Evolutionary conservation across 2,113 vertebrate species (phyloP).

Genomic region (Corapipo altera): DNA sequence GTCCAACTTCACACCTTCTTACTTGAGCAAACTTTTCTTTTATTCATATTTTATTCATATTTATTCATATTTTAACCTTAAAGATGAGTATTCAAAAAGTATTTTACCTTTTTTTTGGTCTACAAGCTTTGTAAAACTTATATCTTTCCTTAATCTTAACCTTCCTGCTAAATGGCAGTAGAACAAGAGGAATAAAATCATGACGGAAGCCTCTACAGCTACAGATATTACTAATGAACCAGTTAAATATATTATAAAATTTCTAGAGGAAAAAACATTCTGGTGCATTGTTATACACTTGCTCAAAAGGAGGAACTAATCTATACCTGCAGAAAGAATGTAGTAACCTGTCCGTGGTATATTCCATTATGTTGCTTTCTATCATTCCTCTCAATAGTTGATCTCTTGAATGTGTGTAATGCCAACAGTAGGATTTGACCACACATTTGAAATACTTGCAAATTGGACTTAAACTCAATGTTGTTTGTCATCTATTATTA

Average conservation of each 20-base stretch:
- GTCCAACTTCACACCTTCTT: not conserved
- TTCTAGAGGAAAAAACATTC: not conserved
- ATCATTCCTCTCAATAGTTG: not conserved
- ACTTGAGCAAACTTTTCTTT: not conserved
- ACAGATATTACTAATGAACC: fast-evolving
- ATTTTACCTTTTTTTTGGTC: not conserved
- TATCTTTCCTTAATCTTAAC: not conserved
- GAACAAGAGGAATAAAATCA: not conserved
- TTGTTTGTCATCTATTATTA: not conserved
- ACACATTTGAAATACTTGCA: not conserved
- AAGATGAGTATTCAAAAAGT: not conserved
- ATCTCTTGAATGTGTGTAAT: not conserved
- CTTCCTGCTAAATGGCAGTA: not conserved
- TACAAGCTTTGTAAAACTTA: not conserved
- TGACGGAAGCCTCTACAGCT: not conserved
- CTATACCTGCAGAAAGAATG: not conserved
- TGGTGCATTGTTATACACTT: not conserved
- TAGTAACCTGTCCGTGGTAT: not conserved
- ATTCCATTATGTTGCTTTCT: not conserved
- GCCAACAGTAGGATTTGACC: not conserved
- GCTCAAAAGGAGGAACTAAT: not conserved
- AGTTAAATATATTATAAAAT: not conserved
- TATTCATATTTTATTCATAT: not conserved
- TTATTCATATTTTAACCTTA: not conserved
- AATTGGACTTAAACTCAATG: fast-evolving